phyloP scores from a whole-genome alignment of 1,140 invertebrate species.

The Elysia chlorotica region DNA sequence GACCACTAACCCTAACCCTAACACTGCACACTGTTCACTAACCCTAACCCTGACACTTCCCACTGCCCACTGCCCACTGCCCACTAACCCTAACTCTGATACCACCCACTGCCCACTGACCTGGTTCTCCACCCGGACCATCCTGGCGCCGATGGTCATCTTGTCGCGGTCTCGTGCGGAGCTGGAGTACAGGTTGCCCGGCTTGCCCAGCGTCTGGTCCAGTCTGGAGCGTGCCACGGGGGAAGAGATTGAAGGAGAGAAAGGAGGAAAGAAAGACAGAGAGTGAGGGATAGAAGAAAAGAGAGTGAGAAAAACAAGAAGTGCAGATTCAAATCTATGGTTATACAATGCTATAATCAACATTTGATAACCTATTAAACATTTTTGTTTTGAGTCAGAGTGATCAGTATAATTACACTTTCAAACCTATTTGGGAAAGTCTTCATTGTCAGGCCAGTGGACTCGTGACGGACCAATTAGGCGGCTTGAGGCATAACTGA shows the following conservation, averaged over 20 bases:
- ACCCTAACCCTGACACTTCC: not conserved
- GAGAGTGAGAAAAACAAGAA: not conserved
- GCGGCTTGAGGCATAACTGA: too few species aligned
- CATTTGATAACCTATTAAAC: not conserved
- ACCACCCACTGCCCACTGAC: constrained; percentile 28
- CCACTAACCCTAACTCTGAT: not conserved
- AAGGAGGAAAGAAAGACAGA: not conserved
- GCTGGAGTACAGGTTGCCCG: constrained; percentile 61
- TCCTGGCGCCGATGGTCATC: constrained; percentile 78
- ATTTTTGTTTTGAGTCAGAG: too few species aligned
- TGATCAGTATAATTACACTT: too few species aligned
- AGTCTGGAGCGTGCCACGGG: constrained; percentile 65
- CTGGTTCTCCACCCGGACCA: constrained; percentile 80
- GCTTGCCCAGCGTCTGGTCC: constrained; percentile 84
- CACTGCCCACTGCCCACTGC: not conserved
- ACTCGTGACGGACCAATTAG: too few species aligned
- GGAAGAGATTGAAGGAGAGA: not conserved
- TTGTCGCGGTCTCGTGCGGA: constrained; percentile 76
- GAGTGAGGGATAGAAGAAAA: not conserved
- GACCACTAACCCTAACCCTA: not conserved
- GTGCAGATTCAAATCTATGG: not conserved
- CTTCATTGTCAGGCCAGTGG: too few species aligned
- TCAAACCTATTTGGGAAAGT: too few species aligned
- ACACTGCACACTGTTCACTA: not conserved
- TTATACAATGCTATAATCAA: too few species aligned